phyloP scores from a whole-genome alignment of 2,888 invertebrate species.

The Eremobia ochroleuca region DNA sequence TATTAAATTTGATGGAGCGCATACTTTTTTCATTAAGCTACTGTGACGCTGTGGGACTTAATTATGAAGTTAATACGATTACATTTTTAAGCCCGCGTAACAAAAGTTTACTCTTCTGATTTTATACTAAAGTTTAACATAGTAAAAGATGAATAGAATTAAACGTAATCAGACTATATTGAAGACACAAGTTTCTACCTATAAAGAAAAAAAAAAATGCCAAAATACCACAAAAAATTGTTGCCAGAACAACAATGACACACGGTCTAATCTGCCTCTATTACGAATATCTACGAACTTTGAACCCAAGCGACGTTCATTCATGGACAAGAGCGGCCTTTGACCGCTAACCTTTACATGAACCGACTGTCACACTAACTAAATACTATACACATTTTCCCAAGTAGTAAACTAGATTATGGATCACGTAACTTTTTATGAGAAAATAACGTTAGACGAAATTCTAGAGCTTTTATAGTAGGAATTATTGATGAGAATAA shows the following conservation, averaged over 20 bases:
- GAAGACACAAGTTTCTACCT: neutral
- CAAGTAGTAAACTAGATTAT: conserved; percentile 42
- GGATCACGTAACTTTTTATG: conserved; percentile 31
- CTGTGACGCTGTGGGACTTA: conserved; percentile 3
- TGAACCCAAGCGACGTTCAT: conserved; percentile 50
- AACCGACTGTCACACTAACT: conserved; percentile 37
- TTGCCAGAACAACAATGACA: conserved; percentile 9
- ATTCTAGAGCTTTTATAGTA: neutral
- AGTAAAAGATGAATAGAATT: neutral
- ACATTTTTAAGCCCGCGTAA: neutral
- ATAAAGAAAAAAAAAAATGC: neutral
- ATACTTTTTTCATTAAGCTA: conserved; percentile 39
- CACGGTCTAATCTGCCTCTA: conserved; percentile 21
- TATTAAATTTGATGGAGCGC: conserved; percentile 36
- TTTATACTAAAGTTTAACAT: conserved; percentile 1
- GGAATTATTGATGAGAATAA: neutral
- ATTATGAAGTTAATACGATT: conserved; percentile 20
- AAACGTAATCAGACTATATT: conserved; percentile 7
- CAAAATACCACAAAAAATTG: neutral
- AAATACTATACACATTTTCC: conserved; percentile 35
- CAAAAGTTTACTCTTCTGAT: conserved; percentile 1
- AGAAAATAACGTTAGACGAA: conserved; percentile 27
- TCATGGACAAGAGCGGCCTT: conserved; percentile 39
- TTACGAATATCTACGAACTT: conserved; percentile 24
- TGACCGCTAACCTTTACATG: conserved; percentile 52